phyloP scores from a whole-genome alignment of 2,113 vertebrate species.

The Spea bombifrons region DNA sequence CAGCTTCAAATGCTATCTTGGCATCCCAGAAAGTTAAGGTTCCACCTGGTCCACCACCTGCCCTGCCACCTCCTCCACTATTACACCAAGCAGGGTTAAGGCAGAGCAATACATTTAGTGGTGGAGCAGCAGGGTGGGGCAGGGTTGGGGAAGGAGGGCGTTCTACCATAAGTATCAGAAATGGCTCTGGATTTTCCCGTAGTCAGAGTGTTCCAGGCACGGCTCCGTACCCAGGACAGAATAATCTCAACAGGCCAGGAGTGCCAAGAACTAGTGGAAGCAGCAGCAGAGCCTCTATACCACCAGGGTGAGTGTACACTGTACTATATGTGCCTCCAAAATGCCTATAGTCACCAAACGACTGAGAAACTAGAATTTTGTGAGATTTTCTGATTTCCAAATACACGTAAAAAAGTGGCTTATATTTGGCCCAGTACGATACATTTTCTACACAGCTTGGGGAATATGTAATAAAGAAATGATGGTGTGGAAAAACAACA shows the following conservation, averaged over 20 bases:
- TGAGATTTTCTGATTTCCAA: no score
- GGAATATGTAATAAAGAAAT: no score
- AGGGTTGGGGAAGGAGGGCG: constrained; percentile 73
- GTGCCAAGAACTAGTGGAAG: constrained; percentile 75
- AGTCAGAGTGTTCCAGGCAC: constrained; percentile 55
- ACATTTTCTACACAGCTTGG: no score
- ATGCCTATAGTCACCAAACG: no score
- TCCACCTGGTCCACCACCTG: constrained; percentile 56
- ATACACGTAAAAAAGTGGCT: no score
- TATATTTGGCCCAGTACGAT: no score
- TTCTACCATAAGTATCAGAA: constrained; percentile 54
- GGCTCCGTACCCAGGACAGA: constrained; percentile 77
- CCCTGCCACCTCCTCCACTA: constrained; percentile 31
- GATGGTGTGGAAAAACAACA: no score
- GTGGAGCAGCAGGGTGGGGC: constrained; percentile 61
- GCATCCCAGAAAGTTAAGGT: constrained; percentile 87
- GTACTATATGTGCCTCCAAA: neutral
- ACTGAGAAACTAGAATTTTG: no score
- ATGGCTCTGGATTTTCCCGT: constrained; percentile 61
- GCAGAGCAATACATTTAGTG: constrained; percentile 87
- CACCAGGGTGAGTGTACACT: constrained; percentile 77
- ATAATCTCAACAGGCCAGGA: constrained; percentile 90
- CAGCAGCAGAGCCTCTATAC: constrained; percentile 75
- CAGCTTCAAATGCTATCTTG: constrained; percentile 92
- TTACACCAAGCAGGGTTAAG: constrained; percentile 59